Evolutionary conservation across 2,888 invertebrate species (phyloP).

Genomic region (Cryptops parisi): DNA sequence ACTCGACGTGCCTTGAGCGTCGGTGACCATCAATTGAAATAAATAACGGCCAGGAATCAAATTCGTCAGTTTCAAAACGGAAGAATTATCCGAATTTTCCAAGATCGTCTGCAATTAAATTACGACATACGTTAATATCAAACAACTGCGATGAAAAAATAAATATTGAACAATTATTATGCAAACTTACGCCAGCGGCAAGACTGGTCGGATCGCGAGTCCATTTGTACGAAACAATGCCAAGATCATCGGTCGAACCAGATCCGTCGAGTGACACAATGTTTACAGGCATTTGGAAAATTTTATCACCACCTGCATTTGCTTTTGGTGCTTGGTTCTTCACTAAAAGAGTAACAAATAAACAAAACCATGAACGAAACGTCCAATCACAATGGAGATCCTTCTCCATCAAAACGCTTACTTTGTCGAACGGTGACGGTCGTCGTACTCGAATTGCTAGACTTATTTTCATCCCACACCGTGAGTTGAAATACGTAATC

Average conservation of each 20-base stretch:
- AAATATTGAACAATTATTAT: background rate
- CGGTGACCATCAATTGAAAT: conserved; percentile 74
- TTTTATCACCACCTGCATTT: conserved; percentile 72
- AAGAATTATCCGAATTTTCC: conserved; percentile 54
- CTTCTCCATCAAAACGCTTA: conserved; percentile 35
- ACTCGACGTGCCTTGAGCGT: conserved; percentile 70
- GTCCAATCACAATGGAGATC: too few species aligned
- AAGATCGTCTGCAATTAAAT: conserved; percentile 49
- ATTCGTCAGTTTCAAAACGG: conserved; percentile 68
- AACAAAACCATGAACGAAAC: background rate
- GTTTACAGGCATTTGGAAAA: conserved; percentile 55
- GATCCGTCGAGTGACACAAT: conserved; percentile 71
- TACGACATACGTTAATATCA: conserved; percentile 18
- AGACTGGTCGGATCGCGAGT: conserved; percentile 51
- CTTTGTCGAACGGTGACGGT: conserved; percentile 70
- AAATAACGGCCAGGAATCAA: conserved; percentile 74
- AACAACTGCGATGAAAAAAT: too few species aligned
- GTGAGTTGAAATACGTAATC: conserved; percentile 63
- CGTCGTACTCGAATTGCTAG: conserved; percentile 56
- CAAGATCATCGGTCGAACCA: conserved; percentile 70
- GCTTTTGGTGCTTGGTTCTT: conserved; percentile 79
- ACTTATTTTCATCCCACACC: conserved; percentile 68
- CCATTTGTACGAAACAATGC: conserved; percentile 73
- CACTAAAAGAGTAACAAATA: too few species aligned
- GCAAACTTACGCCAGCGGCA: conserved; percentile 50